phyloP scores from a whole-genome alignment of 1,140 invertebrate species.

The Aradophagus sp. region DNA sequence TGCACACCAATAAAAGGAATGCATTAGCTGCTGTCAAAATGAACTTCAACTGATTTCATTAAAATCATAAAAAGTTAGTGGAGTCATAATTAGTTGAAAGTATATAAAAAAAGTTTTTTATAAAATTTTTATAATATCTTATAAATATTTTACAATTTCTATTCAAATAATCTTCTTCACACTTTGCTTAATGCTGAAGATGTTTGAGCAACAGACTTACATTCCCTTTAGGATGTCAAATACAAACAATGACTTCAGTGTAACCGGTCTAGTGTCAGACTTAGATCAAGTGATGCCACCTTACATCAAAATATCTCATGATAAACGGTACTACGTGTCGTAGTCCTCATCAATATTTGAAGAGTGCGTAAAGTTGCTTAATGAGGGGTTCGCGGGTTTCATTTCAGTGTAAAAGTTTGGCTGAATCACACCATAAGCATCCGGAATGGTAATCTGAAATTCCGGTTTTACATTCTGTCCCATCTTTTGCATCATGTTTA shows the following conservation, averaged over 20 bases:
- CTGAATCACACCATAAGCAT: constrained; percentile 66
- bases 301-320: constrained; percentile 10
- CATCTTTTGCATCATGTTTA: constrained; percentile 26
- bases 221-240: constrained; percentile 21
- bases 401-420: constrained; percentile 74
- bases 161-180: too few relatives aligned
- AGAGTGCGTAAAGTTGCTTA: constrained; percentile 66
- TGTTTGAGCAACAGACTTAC: constrained; percentile 6
- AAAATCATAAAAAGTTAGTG: too few relatives aligned
- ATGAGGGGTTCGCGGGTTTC: constrained; percentile 65
- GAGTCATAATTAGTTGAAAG: too few relatives aligned
- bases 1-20: too few relatives aligned
- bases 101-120: too few relatives aligned
- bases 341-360: constrained; percentile 73
- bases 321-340: constrained; percentile 67
- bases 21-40: too few relatives aligned
- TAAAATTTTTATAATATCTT: too few relatives aligned
- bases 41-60: too few relatives aligned
- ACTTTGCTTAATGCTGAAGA: too few relatives aligned
- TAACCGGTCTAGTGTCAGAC: constrained; percentile 49
- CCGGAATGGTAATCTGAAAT: constrained; percentile 69
- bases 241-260: constrained; percentile 39
- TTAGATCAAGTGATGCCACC: constrained; percentile 31
- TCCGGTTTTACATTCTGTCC: constrained; percentile 56
- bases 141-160: too few relatives aligned